Conservation (phyloP, 2,888 invertebrate genomes). For the Chrysolina haemoptera region DNA sequence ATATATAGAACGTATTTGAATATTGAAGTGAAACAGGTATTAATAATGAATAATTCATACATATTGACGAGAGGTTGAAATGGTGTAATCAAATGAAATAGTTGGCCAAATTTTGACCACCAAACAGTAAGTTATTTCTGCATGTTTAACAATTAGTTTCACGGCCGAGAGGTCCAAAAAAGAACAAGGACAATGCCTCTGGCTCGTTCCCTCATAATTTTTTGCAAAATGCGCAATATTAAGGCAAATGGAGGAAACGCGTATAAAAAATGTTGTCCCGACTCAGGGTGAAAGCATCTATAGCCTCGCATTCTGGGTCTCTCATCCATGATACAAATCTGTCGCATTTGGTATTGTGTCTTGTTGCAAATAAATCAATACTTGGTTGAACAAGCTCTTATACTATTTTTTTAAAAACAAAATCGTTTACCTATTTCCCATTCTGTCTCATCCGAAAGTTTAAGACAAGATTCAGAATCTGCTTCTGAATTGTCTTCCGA, state of each 20-base stretch:
- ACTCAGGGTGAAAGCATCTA: neutral
- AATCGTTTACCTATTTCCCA: slow-evolving; percentile 5
- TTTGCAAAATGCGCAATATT: slow-evolving; percentile 18
- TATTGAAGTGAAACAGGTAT: no score
- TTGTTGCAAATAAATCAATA: slow-evolving; percentile 39
- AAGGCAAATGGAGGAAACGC: slow-evolving; percentile 37
- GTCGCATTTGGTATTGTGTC: slow-evolving; percentile 34
- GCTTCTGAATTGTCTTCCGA: slow-evolving; percentile 25
- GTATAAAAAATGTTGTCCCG: slow-evolving; percentile 21
- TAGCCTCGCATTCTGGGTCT: slow-evolving; percentile 25
- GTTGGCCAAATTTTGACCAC: no score
- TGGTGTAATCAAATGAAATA: no score
- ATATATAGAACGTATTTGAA: no score
- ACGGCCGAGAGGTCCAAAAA: neutral
- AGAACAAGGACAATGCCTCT: slow-evolving; percentile 20
- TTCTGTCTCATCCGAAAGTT: slow-evolving; percentile 28
- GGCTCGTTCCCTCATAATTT: slow-evolving; percentile 33
- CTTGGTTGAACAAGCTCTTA: neutral
- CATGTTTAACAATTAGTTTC: no score
- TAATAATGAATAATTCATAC: no score
- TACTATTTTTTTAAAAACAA: neutral
- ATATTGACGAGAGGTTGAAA: no score
- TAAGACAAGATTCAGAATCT: slow-evolving; percentile 29
- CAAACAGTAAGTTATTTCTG: no score
- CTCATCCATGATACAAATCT: slow-evolving; percentile 34